These are phyloP conservation scores for Temnothorax rugatulus DNA, from an alignment of 2,888 invertebrate genomes.

Conservation along the genomic window DNA sequence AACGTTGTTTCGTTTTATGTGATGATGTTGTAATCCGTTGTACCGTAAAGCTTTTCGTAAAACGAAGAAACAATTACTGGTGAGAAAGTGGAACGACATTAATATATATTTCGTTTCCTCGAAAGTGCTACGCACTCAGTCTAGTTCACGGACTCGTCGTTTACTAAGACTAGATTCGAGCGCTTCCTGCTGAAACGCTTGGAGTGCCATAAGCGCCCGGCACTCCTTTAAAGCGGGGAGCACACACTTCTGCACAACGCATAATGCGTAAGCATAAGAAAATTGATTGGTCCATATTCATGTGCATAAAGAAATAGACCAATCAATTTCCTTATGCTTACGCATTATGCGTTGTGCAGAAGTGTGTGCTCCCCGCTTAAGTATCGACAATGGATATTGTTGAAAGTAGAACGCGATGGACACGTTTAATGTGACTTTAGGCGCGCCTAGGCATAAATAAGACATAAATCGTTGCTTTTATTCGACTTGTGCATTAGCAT, in stretches of 20 bases:
- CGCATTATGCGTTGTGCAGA: too few relatives aligned
- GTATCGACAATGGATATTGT: conserved; percentile 4
- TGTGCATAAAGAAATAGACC: too few relatives aligned
- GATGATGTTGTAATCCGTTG: background rate
- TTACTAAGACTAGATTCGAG: background rate
- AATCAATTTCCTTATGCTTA: too few relatives aligned
- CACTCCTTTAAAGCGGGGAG: too few relatives aligned
- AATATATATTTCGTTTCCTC: conserved; percentile 28
- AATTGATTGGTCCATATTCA: too few relatives aligned
- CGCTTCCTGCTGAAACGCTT: background rate
- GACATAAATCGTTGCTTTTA: background rate
- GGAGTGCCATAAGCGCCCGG: conserved; percentile 3
- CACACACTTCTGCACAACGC: too few relatives aligned
- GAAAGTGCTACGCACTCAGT: conserved; percentile 5
- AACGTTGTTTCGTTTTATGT: background rate
- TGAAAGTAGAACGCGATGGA: background rate
- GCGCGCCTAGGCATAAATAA: background rate
- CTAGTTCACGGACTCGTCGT: background rate
- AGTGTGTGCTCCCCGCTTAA: too few relatives aligned
- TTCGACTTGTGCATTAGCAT: background rate
- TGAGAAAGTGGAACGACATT: conserved; percentile 29
- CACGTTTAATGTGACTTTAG: background rate
- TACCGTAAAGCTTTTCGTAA: conserved; percentile 5
- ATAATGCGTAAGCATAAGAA: too few relatives aligned
- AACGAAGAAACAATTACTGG: conserved; percentile 1